Evolutionary conservation across 2,113 vertebrate species (phyloP).

Genomic region (Panurus biarmicus): DNA sequence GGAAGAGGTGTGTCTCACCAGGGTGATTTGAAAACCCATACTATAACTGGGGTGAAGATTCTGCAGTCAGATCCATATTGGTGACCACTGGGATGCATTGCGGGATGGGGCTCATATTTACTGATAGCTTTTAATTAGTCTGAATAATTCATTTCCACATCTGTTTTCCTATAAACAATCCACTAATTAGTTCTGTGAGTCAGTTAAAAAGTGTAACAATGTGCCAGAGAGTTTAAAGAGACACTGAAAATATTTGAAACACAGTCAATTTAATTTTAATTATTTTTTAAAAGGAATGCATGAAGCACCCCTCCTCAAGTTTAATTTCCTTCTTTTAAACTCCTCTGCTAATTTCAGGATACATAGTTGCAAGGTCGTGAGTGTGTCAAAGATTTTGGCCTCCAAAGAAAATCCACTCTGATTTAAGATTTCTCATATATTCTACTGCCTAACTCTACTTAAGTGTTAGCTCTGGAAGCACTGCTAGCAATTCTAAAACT

Average conservation of each 20-base stretch:
- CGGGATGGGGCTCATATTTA: not conserved
- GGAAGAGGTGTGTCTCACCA: conserved; percentile 5
- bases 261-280: not conserved
- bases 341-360: not conserved
- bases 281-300: not conserved
- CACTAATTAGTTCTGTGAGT: conserved; percentile 52
- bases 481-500: not conserved
- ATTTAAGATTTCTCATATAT: not conserved
- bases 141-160: conserved; percentile 44
- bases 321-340: not conserved
- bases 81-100: not conserved
- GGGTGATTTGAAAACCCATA: not conserved
- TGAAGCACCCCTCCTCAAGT: not conserved
- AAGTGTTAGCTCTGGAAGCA: not conserved
- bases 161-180: conserved; percentile 52
- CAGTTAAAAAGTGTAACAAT: conserved; percentile 18
- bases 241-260: conserved; percentile 5
- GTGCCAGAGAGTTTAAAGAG: conserved; percentile 44
- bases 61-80: not conserved
- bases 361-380: not conserved
- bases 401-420: not conserved
- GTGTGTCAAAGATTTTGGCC: not conserved
- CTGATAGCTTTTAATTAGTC: conserved; percentile 46
- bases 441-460: not conserved
- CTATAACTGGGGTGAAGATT: not conserved